A percentile compares a stretch with the other conserved stretches of the same genome.
Evolutionary conservation across 2,888 invertebrate genomes (phyloP).

Genomic region (Hydrotaea diabolus): DNA sequence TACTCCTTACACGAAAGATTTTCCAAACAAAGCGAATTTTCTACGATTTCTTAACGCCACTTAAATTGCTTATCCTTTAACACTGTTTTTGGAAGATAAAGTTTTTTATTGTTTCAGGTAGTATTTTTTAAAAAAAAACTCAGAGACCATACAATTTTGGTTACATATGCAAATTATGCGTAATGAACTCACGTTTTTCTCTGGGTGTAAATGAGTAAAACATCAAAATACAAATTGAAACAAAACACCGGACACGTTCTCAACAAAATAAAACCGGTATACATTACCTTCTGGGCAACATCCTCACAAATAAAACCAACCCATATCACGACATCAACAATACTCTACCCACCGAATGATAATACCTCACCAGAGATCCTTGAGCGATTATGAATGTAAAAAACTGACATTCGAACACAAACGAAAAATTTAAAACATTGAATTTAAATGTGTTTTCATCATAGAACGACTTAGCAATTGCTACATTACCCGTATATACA

Average conservation of each 20-base stretch:
- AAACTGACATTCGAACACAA: neutral
- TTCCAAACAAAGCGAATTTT: too few species aligned
- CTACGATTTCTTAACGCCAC: too few species aligned
- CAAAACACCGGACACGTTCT: neutral
- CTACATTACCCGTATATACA: neutral
- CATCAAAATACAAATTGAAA: neutral
- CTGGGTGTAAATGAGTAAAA: neutral
- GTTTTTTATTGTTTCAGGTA: too few species aligned
- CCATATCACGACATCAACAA: neutral
- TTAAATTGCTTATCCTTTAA: too few species aligned
- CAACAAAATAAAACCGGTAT: slow-evolving; percentile 20
- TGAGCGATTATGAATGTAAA: neutral
- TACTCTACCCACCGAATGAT: neutral
- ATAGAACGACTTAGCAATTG: neutral
- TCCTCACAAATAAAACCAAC: slow-evolving; percentile 36
- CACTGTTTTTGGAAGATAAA: too few species aligned
- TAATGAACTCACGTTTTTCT: neutral
- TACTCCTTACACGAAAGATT: too few species aligned
- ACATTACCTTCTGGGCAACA: slow-evolving; percentile 2
- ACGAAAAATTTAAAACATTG: too few species aligned
- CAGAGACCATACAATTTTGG: too few species aligned
- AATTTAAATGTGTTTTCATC: neutral
- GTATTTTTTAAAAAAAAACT: too few species aligned
- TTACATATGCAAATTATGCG: too few species aligned
- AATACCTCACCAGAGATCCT: neutral